phyloP scores from a whole-genome alignment of 2,113 vertebrate species.

The Orthochromis malagaraziensis region DNA sequence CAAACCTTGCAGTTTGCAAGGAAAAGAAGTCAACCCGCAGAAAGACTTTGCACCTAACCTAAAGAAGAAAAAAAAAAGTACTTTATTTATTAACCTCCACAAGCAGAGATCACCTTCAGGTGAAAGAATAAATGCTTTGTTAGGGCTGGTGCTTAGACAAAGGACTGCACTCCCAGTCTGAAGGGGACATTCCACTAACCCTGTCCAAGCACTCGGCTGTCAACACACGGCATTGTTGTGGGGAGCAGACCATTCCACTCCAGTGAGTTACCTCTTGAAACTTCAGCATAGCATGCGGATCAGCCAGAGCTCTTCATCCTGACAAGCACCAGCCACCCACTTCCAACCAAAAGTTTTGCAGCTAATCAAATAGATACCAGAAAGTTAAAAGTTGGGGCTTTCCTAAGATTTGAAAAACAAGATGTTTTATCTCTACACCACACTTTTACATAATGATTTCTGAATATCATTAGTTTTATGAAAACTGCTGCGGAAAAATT shows the following conservation, averaged over 20 bases:
- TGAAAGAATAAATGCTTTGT: constrained; percentile 14
- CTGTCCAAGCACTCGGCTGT: constrained; percentile 51
- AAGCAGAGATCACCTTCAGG: constrained; percentile 17
- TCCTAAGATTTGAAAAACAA: neutral
- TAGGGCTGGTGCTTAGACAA: constrained; percentile 12
- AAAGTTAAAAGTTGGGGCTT: neutral
- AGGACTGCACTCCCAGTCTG: constrained; percentile 16
- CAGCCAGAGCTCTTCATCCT: constrained; percentile 20
- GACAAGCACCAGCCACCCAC: constrained; percentile 6
- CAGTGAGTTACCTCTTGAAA: constrained; percentile 52
- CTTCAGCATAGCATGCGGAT: constrained; percentile 36
- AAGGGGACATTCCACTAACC: constrained; percentile 57
- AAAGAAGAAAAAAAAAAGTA: neutral
- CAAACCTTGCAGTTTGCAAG: neutral
- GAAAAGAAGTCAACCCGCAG: neutral
- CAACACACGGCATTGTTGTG: constrained; percentile 63
- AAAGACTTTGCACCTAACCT: neutral
- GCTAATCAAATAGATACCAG: constrained; percentile 21
- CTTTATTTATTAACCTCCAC: neutral
- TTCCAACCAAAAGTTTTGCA: neutral
- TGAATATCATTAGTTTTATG: neutral
- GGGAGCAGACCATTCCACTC: constrained; percentile 57
- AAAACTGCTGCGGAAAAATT: neutral
- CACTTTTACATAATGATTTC: neutral
- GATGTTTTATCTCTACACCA: neutral